Conservation (phyloP, 1,140 invertebrate genomes). For the Hypsibius dujardini region DNA sequence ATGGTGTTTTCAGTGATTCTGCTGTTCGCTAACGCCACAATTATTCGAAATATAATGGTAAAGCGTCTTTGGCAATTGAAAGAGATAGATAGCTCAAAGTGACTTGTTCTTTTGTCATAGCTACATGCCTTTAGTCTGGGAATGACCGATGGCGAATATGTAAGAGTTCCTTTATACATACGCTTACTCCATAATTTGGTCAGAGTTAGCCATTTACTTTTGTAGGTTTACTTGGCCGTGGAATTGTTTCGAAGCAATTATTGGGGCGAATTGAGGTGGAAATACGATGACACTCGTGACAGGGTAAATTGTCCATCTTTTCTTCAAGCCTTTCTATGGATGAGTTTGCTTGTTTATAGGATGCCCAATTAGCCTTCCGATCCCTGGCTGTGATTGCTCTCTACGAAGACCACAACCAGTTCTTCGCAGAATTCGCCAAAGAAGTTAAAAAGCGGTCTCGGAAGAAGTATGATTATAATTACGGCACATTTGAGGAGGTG, state of each 20-base stretch:
- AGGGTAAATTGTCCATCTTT: background rate
- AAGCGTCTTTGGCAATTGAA: background rate
- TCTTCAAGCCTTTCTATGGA: background rate
- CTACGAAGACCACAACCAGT: background rate
- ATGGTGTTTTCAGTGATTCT: background rate
- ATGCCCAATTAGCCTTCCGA: background rate
- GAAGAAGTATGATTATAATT: background rate
- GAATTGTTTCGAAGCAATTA: constrained; percentile 3
- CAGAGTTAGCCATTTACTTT: background rate
- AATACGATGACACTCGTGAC: background rate
- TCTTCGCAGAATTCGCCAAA: background rate
- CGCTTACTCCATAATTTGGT: background rate
- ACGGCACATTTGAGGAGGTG: background rate
- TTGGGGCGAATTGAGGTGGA: background rate
- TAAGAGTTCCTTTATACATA: background rate
- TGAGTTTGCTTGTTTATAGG: constrained; percentile 5
- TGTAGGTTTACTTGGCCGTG: background rate
- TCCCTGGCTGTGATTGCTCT: background rate
- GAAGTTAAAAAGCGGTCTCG: background rate
- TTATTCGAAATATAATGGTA: background rate
- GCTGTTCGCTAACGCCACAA: background rate
- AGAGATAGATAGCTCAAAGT: background rate
- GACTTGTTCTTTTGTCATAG: background rate
- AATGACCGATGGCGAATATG: constrained; percentile 5
- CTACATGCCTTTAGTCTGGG: background rate